Conservation (phyloP, 23 tunicate species). For the Styela plicata region DNA sequence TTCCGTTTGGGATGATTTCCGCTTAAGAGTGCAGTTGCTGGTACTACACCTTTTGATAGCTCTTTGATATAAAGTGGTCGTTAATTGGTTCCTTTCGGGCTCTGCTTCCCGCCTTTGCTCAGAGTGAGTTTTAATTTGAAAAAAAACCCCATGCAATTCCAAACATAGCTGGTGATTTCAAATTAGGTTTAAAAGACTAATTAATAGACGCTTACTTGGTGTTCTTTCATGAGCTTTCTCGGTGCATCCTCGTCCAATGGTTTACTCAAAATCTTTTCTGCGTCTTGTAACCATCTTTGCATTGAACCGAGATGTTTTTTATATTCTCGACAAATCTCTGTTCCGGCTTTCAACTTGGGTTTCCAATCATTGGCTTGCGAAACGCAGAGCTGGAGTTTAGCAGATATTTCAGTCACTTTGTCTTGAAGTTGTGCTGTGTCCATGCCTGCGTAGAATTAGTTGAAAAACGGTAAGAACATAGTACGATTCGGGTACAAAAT, state of each 20-base stretch:
- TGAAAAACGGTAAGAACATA: too few species aligned
- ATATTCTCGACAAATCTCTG: slow-evolving; percentile 49
- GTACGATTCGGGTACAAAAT: too few species aligned
- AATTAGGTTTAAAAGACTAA: neutral
- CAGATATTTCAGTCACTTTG: slow-evolving; percentile 44
- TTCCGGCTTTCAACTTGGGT: slow-evolving; percentile 69
- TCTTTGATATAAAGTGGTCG: too few species aligned
- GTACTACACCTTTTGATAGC: too few species aligned
- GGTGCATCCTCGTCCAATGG: slow-evolving; percentile 27
- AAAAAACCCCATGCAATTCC: too few species aligned
- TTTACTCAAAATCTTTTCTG: slow-evolving; percentile 29
- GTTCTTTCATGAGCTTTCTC: slow-evolving; percentile 15
- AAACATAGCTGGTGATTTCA: too few species aligned
- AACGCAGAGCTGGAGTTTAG: slow-evolving; percentile 42
- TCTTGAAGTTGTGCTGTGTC: slow-evolving; percentile 29
- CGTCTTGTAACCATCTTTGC: slow-evolving; percentile 62
- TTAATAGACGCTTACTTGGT: slow-evolving; percentile 4
- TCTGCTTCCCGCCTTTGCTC: too few species aligned
- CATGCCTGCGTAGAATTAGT: slow-evolving; percentile 37
- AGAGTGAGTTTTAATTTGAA: too few species aligned
- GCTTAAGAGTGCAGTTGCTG: too few species aligned
- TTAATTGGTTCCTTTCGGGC: too few species aligned
- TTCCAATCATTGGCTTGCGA: slow-evolving; percentile 53
- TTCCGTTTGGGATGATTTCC: too few species aligned
- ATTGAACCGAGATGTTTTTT: slow-evolving; percentile 41